Evolutionary conservation across 2,113 vertebrate genomes (phyloP).

Genomic region (Ameiurus melas): DNA sequence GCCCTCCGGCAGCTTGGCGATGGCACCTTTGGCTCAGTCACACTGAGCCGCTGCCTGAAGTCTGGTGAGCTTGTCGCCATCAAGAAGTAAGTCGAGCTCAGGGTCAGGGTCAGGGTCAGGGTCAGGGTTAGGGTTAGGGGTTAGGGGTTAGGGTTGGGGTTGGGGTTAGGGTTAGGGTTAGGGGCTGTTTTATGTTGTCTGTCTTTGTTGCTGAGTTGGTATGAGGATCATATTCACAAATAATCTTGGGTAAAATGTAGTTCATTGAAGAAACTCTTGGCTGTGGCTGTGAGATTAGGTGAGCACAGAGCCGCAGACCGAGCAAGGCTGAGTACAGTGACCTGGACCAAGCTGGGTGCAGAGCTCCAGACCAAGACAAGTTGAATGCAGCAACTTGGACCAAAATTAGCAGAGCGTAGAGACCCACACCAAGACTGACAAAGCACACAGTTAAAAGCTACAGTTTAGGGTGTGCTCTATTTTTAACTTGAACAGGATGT

Average conservation of each 20-base stretch:
- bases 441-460: not conserved
- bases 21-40: constrained; percentile 93
- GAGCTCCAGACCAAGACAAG: not conserved
- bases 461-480: constrained; percentile 1
- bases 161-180: too few relatives aligned
- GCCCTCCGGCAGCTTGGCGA: constrained; percentile 91
- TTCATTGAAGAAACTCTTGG: not conserved
- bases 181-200: not conserved
- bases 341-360: not conserved
- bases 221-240: not conserved
- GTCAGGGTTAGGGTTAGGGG: too few relatives aligned
- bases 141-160: too few relatives aligned
- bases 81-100: constrained; percentile 83
- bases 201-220: not conserved
- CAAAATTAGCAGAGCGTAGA: not conserved
- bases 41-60: constrained; percentile 95
- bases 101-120: too few relatives aligned
- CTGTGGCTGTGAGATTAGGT: not conserved
- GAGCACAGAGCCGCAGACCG: not conserved
- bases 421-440: not conserved
- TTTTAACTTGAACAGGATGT: constrained; percentile 22
- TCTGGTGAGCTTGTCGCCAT: constrained; percentile 96
- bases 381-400: not conserved
- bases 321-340: not conserved
- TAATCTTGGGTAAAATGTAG: not conserved